Base-by-base conservation (phyloP, 2,888 invertebrate genomes). In the Pristionchus fissidentatus region DNA sequence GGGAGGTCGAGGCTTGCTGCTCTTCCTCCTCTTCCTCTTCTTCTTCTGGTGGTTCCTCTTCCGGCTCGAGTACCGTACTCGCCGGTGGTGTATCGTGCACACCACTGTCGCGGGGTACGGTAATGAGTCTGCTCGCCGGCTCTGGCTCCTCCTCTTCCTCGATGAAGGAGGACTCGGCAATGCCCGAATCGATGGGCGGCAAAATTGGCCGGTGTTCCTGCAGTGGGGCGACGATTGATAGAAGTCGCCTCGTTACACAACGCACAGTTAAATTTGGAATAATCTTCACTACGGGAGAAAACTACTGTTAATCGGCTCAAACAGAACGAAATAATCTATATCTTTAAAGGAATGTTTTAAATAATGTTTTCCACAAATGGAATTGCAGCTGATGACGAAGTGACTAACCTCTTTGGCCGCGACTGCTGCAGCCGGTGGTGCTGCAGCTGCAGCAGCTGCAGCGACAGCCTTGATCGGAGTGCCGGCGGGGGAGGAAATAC, bases 141-240 rank as follows among this genome's bases (percentile, higher is more conserved):
- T 38, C 70, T 41, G 41, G 41, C 70, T 70, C 43, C 22, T 7
- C 3, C n/a, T 70, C 70, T 26, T 70, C 70, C 41, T 15, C 13
- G 70, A 70, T 70, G 70, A 70, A 70, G 32, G 70, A 70, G 70
- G 70, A 70, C 41, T 70, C 70, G 70, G 75, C 75, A 26, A 77
- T 77, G 75, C 75, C 75, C 15, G 75, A 77, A 49, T 77, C 75
- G 75, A 77, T 32, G 0, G 46, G 75, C 13, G 46, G 49, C 4
- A 49, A 1, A 32, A 77, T 15, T 15, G 49, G 75, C 13, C 19
- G 32, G 46, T 15, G 46, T n/a, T 77, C 49, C 75, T 77, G 75
- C 3, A 77, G 29, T 49, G 19, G 19, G 15, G 41, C 3, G 35
- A 49, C 13, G 49, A 49, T 77, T 75, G 46, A 46, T 22, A 75